Percentiles rank a stretch among this genome's conserved stretches.
Conservation (phyloP, 2,113 vertebrate species). For the Nothoprocta perdicaria region DNA sequence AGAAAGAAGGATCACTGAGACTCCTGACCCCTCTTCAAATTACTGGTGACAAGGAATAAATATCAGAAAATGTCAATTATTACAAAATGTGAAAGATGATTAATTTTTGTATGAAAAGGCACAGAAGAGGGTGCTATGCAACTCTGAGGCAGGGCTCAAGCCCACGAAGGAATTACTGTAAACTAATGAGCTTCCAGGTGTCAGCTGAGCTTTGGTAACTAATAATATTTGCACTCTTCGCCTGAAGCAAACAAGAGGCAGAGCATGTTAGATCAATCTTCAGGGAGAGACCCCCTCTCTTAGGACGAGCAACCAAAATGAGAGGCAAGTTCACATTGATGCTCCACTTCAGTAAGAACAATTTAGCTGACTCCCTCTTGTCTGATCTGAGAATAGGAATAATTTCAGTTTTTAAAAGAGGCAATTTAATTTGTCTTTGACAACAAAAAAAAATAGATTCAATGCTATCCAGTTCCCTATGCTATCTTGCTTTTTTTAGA, state of each 20-base stretch:
- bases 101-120: conserved; percentile 21
- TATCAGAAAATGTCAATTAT: conserved; percentile 62
- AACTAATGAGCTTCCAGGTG: conserved; percentile 70
- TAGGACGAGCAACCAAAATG: background rate
- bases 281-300: conserved; percentile 8
- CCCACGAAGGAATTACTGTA: conserved; percentile 48
- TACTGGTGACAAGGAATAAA: conserved; percentile 66
- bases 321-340: background rate
- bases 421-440: conserved; percentile 26
- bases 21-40: conserved; percentile 17
- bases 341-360: background rate
- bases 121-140: conserved; percentile 58
- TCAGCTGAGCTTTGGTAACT: background rate
- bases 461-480: background rate
- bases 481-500: background rate
- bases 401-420: background rate
- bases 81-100: conserved; percentile 49
- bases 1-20: conserved; percentile 40
- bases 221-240: conserved; percentile 37
- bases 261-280: background rate
- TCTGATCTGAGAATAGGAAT: conserved; percentile 1
- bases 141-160: background rate
- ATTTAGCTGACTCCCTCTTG: background rate
- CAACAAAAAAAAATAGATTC: background rate
- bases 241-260: conserved; percentile 30